A percentile compares a stretch with the other conserved stretches of the same genome.
These are phyloP conservation scores for Calidris pygmaea DNA, from an alignment of 2,113 vertebrate genomes.

Conservation along the genomic window DNA sequence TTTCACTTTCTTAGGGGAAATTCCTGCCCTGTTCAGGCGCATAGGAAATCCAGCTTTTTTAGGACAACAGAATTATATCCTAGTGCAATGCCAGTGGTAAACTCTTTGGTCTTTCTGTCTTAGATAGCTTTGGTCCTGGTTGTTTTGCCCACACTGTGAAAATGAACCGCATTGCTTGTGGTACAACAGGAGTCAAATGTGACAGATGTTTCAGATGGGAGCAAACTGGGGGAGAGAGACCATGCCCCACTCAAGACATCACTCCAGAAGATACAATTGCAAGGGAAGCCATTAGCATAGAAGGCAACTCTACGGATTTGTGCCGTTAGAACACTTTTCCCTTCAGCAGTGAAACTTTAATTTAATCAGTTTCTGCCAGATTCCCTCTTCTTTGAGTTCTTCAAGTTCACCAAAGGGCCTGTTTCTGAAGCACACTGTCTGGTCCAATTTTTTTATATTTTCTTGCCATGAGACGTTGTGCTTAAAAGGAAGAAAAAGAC, in stretches of 20 bases:
- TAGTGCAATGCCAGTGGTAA: not conserved
- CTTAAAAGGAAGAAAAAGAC: constrained; percentile 2
- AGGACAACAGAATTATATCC: not conserved
- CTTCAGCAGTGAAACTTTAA: not conserved
- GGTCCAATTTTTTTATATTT: not conserved
- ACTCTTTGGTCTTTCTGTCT: not conserved
- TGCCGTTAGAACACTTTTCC: not conserved
- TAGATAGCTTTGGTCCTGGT: not conserved
- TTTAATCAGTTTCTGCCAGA: not conserved
- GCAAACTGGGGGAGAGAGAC: not conserved
- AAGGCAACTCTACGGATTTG: not conserved
- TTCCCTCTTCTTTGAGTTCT: not conserved
- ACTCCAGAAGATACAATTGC: not conserved
- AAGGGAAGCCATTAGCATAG: not conserved
- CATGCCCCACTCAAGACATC: not conserved
- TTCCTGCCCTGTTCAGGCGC: not conserved
- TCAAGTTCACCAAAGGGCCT: not conserved
- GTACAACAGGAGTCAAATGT: not conserved
- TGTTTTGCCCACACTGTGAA: not conserved
- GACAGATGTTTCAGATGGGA: not conserved
- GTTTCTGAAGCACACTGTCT: not conserved
- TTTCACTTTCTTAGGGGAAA: not conserved
- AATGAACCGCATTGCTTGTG: not conserved
- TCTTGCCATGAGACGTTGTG: not conserved
- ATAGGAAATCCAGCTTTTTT: not conserved